Evolutionary conservation across 2,888 invertebrate genomes (phyloP).

Genomic region (Melanostoma mellinum): DNA sequence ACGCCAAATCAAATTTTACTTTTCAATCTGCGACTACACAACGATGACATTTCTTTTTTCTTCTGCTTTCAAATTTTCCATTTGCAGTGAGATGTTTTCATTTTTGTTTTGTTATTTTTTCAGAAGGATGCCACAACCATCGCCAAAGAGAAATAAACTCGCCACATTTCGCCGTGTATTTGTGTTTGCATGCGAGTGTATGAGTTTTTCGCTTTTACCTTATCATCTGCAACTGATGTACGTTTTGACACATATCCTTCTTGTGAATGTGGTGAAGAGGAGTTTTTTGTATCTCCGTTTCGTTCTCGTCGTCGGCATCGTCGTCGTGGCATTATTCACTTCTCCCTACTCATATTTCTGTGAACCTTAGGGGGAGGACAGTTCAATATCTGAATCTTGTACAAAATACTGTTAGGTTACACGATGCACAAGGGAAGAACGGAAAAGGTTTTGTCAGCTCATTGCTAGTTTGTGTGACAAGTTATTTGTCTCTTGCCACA

Average conservation of each 20-base stretch:
- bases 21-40: constrained; percentile 58
- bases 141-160: constrained; percentile 49
- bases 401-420: constrained; percentile 43
- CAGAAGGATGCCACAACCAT: constrained; percentile 55
- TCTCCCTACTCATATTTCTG: background rate
- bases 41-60: constrained; percentile 46
- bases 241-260: constrained; percentile 61
- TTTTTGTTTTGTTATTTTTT: constrained; percentile 5
- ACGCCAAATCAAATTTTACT: constrained; percentile 50
- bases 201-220: constrained; percentile 24
- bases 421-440: background rate
- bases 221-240: constrained; percentile 35
- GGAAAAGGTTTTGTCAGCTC: constrained; percentile 64
- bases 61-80: constrained; percentile 3
- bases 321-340: background rate
- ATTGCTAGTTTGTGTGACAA: constrained; percentile 70
- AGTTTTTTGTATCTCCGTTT: constrained; percentile 40
- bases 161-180: background rate
- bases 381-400: constrained; percentile 64
- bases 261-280: constrained; percentile 60
- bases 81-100: constrained; percentile 55
- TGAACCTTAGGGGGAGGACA: constrained; percentile 43
- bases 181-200: background rate
- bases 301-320: background rate
- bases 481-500: constrained; percentile 60